phyloP scores from a whole-genome alignment of 2,888 invertebrate genomes.

The Platycnemis pennipes region DNA sequence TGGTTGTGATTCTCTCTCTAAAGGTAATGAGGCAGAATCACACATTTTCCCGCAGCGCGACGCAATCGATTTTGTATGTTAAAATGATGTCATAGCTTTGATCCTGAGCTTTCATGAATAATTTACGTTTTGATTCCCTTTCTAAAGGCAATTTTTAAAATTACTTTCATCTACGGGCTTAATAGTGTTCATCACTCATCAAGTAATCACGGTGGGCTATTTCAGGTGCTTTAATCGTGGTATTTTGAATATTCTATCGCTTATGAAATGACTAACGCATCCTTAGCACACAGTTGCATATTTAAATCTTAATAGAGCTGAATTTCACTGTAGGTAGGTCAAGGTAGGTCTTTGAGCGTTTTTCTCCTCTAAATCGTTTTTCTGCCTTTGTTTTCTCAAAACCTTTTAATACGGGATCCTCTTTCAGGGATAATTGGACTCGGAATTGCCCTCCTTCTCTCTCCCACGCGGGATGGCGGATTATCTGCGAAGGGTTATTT shows the following conservation, averaged over 20 bases:
- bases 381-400: too few species aligned
- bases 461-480: background rate
- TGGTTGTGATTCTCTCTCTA: background rate
- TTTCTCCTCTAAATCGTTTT: too few species aligned
- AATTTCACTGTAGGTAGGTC: too few species aligned
- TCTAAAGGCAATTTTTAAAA: background rate
- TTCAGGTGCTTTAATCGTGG: background rate
- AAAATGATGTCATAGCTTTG: too few species aligned
- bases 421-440: too few species aligned
- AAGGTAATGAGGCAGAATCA: background rate
- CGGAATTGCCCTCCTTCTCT: background rate
- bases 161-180: background rate
- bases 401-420: too few species aligned
- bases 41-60: background rate
- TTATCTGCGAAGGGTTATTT: background rate
- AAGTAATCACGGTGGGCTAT: background rate
- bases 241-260: background rate
- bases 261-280: too few species aligned
- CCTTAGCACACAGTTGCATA: too few species aligned
- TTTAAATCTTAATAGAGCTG: too few species aligned
- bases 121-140: background rate
- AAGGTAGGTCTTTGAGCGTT: too few species aligned
- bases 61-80: too few species aligned
- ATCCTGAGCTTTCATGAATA: background rate
- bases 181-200: background rate